phyloP scores from a whole-genome alignment of 2,113 vertebrate genomes.

The Psittacara wagleri region DNA sequence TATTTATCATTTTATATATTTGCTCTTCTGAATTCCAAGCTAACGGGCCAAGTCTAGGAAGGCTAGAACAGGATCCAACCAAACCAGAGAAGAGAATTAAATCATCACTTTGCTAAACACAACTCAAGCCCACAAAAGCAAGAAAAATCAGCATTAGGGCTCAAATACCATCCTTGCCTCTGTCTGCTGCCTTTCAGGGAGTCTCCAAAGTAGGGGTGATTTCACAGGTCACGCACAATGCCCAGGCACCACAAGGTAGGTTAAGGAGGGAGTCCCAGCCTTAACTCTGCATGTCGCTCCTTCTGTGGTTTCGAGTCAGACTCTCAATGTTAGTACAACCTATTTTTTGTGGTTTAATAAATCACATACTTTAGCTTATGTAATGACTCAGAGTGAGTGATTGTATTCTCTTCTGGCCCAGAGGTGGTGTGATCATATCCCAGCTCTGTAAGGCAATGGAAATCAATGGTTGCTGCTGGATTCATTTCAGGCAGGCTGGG shows the following conservation, averaged over 20 bases:
- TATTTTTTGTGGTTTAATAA: constrained; percentile 74
- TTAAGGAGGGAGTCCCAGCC: constrained; percentile 52
- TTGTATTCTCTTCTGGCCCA: constrained; percentile 69
- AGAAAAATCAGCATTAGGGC: not conserved
- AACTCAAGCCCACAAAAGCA: constrained; percentile 15
- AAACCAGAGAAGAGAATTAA: constrained; percentile 51
- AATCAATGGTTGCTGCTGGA: constrained; percentile 62
- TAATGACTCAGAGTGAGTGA: constrained; percentile 76
- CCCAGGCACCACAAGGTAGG: constrained; percentile 13
- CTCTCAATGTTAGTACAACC: constrained; percentile 44
- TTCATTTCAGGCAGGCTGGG: constrained; percentile 56
- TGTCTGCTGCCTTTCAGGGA: constrained; percentile 7
- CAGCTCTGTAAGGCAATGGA: constrained; percentile 58
- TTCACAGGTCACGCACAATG: constrained; percentile 14
- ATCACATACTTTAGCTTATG: constrained; percentile 70
- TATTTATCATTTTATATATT: constrained; percentile 60
- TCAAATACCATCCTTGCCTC: not conserved
- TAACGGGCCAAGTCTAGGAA: constrained; percentile 50
- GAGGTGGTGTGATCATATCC: constrained; percentile 61
- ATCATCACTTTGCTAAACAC: constrained; percentile 37
- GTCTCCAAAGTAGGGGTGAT: not conserved
- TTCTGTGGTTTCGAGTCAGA: constrained; percentile 66
- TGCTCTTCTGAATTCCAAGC: constrained; percentile 40
- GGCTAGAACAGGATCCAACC: constrained; percentile 21
- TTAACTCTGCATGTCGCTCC: constrained; percentile 20